These are phyloP conservation scores for Eleginops maclovinus DNA, from an alignment of 2,113 vertebrate species.

Conservation along the genomic window DNA sequence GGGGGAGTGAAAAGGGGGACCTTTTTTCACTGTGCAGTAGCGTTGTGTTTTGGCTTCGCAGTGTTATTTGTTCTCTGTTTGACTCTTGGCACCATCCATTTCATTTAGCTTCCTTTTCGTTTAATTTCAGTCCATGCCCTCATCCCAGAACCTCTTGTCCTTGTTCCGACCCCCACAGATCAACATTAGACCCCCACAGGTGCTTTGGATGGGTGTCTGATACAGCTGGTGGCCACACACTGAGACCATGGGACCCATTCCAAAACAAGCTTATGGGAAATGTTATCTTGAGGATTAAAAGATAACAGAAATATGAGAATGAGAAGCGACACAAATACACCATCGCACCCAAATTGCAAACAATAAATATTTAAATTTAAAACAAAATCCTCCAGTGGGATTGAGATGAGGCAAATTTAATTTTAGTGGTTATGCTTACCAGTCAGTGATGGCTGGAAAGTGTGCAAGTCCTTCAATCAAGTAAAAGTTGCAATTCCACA, in stretches of 20 bases:
- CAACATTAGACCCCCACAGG: constrained; percentile 55
- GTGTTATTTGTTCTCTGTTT: constrained; percentile 36
- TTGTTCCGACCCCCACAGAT: constrained; percentile 47
- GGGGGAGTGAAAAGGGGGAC: neutral
- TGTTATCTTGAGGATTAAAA: constrained; percentile 32
- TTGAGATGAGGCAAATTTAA: neutral
- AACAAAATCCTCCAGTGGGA: neutral
- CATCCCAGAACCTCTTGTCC: constrained; percentile 47
- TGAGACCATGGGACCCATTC: constrained; percentile 32
- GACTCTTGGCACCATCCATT: constrained; percentile 49
- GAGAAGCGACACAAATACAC: neutral
- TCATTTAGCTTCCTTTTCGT: constrained; percentile 50
- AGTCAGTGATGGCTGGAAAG: neutral
- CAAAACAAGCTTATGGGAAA: constrained; percentile 46
- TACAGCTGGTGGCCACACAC: constrained; percentile 38
- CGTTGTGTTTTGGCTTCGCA: constrained; percentile 39
- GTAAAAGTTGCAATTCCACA: neutral
- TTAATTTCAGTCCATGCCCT: constrained; percentile 66
- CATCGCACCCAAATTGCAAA: neutral
- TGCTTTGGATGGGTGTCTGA: constrained; percentile 48
- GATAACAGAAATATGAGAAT: constrained; percentile 32
- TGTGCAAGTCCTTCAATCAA: neutral
- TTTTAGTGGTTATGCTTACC: neutral
- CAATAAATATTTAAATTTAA: neutral
- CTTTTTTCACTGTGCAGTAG: constrained; percentile 14